A percentile compares a stretch with the other conserved stretches of the same genome.
Conservation (phyloP, 2,888 invertebrate species). For the Hemaris fuciformis region DNA sequence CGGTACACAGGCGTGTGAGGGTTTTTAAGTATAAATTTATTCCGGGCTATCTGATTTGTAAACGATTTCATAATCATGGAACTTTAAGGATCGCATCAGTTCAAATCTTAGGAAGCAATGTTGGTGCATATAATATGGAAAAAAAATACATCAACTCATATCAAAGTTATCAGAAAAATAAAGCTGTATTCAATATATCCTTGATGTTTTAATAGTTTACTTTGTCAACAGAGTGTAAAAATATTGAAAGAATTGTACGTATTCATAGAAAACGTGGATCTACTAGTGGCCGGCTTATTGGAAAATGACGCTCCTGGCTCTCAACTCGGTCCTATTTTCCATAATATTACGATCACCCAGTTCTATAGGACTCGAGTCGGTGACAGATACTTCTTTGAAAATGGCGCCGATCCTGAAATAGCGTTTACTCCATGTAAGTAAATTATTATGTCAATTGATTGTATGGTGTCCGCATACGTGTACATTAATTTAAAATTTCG, state of each 20-base stretch:
- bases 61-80: too few species aligned
- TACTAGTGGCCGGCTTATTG: conserved; percentile 87
- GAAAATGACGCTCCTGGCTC: conserved; percentile 86
- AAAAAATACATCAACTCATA: too few species aligned
- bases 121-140: too few species aligned
- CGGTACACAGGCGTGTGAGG: too few species aligned
- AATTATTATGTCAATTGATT: neutral
- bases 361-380: conserved; percentile 88
- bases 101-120: too few species aligned
- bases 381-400: conserved; percentile 90
- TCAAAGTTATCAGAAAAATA: too few species aligned
- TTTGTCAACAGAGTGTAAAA: conserved; percentile 23
- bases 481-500: too few species aligned
- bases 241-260: conserved; percentile 71
- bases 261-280: conserved; percentile 87
- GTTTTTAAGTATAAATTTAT: too few species aligned
- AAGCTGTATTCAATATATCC: neutral
- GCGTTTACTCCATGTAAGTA: conserved; percentile 25
- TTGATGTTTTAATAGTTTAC: neutral
- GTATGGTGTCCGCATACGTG: too few species aligned
- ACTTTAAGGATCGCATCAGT: too few species aligned
- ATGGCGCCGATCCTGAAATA: conserved; percentile 46
- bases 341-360: conserved; percentile 89
- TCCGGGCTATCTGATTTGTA: too few species aligned
- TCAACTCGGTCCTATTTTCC: conserved; percentile 88